Conservation (phyloP, 2,113 vertebrate species). For the Rousettus leschenaultii region DNA sequence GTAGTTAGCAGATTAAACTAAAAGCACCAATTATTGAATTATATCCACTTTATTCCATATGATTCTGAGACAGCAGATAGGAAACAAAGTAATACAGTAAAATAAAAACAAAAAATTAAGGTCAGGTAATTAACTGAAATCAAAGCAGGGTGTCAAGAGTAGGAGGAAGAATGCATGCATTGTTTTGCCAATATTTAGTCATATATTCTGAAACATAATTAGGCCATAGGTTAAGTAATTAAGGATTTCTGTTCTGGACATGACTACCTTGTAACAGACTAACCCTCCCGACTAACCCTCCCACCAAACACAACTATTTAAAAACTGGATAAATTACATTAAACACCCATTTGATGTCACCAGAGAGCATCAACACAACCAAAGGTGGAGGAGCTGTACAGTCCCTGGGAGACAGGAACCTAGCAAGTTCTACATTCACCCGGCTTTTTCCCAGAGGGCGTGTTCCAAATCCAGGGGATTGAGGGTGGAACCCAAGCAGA, state of each 20-base stretch:
- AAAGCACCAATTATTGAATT: neutral
- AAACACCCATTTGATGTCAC: neutral
- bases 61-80: neutral
- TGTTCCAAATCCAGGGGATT: neutral
- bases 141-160: neutral
- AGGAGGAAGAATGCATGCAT: neutral
- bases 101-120: neutral
- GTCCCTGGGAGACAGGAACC: neutral
- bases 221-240: neutral
- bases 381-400: neutral
- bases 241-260: neutral
- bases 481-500: neutral
- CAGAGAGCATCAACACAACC: neutral
- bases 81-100: neutral
- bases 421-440: neutral
- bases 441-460: neutral
- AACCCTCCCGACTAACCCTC: neutral
- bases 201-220: neutral
- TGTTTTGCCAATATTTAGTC: neutral
- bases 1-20: neutral
- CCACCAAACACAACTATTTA: neutral
- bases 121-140: neutral
- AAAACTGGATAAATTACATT: neutral
- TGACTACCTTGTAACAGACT: neutral
- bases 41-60: neutral